Evolutionary conservation across 2,113 vertebrate species (phyloP).

Genomic region (Apodemus speciosus): DNA sequence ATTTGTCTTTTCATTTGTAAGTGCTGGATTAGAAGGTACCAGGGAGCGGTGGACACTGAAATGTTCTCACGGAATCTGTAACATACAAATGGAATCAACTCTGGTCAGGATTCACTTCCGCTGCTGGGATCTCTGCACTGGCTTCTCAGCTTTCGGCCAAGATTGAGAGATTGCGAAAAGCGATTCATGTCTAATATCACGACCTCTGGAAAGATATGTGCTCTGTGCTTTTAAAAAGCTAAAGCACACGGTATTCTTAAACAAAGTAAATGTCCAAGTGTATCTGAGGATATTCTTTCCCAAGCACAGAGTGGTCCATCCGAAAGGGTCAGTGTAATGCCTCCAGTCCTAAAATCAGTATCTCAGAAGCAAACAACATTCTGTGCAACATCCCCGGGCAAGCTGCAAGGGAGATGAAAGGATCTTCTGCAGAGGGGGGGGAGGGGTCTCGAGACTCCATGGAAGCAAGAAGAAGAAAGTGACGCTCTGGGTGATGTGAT

Average conservation of each 20-base stretch:
- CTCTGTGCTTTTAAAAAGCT: neutral
- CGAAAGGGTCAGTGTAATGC: neutral
- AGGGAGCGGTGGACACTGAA: neutral
- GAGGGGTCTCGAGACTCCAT: neutral
- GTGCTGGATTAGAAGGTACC: neutral
- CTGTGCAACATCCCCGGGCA: fast-evolving
- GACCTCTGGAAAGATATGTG: slow-evolving; percentile 23
- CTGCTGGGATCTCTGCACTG: slow-evolving; percentile 15
- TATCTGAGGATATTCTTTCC: slow-evolving; percentile 44
- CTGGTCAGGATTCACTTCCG: slow-evolving; percentile 1
- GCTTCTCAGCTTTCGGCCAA: neutral
- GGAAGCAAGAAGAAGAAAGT: neutral
- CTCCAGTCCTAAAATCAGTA: neutral
- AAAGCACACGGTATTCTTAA: slow-evolving; percentile 16
- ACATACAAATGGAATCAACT: neutral
- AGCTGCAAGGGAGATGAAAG: neutral
- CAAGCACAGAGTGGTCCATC: neutral
- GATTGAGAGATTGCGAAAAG: slow-evolving; percentile 4
- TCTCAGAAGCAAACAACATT: neutral
- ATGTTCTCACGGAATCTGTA: neutral
- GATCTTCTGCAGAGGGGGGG: too few species aligned
- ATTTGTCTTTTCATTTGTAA: neutral
- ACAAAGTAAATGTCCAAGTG: slow-evolving; percentile 42
- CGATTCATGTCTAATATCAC: neutral
- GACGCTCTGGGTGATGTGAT: neutral